These are phyloP conservation scores for Uropetala carovei DNA, from an alignment of 2,888 invertebrate species.

Conservation along the genomic window DNA sequence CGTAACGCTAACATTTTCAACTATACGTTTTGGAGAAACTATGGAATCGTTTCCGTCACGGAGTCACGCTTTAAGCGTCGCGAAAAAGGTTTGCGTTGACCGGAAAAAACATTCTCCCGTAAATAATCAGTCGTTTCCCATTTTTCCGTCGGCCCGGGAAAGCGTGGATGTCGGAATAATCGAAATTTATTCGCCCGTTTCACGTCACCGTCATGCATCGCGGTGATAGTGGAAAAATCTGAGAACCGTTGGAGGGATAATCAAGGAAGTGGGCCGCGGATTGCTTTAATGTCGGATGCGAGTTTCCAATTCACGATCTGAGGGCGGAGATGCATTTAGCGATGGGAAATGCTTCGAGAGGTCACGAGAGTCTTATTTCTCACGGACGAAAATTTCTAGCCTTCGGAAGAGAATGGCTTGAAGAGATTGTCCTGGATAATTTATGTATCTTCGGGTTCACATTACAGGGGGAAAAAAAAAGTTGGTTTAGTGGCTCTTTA, in stretches of 20 bases:
- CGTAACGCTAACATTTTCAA: not conserved
- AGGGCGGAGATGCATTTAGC: not conserved
- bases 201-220: not conserved
- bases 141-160: not conserved
- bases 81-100: not conserved
- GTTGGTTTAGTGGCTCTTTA: no score
- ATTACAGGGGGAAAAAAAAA: no score
- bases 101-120: not conserved
- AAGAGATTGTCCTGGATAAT: not conserved
- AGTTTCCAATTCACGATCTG: constrained; percentile 11
- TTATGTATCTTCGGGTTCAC: not conserved
- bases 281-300: not conserved
- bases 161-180: not conserved
- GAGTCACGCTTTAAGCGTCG: not conserved
- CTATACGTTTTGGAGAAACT: not conserved
- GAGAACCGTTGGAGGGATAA: not conserved
- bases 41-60: not conserved
- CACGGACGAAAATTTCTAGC: not conserved
- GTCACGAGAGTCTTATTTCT: not conserved
- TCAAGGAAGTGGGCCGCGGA: constrained; percentile 11
- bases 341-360: not conserved
- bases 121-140: not conserved
- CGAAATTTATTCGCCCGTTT: not conserved
- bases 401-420: not conserved
- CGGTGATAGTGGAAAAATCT: no score